Base-by-base conservation (phyloP, 2,113 vertebrate species). In the Mesocricetus auratus region DNA sequence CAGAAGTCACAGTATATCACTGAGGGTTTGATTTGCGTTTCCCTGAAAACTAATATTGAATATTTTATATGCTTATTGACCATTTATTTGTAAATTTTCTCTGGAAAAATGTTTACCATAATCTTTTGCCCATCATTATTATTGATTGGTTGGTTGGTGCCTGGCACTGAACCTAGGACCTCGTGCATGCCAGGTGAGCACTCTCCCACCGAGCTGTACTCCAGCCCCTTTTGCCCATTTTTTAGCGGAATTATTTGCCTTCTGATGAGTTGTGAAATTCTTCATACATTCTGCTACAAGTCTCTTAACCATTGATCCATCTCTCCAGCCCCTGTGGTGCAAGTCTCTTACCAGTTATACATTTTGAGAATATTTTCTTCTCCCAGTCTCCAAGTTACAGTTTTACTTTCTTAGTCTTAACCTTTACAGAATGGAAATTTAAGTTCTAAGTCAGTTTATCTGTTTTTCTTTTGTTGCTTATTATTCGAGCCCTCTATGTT, bases 181-280 rank as follows among this genome's bases (percentile, higher is more conserved):
- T 31, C 17, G 4, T 58, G 39, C 69, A 58, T 74, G 53, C 53
- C n/a, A 39, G n/a, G 9, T 26, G 24, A 62, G 81, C 24, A 42
- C n/a, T 62, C 24, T 42, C 58, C 39, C 58, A 62, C 22, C 16
- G 8, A 83, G 26, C 58, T 42, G 26, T n/a, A 19, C 26, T 39
- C n/a, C n/a, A 83, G 26, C n/a, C n/a, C n/a, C 58, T 19, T 91
- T 85, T 89, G 42, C 87, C 62, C 82, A 58, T 50, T 91, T 97
- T 68, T 66, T 64, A 71, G 47, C 71, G 39, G 31, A 85, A 86
- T 82, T 39, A 53, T 77, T 86, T 93, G 4, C 68, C 47, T 95
- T 94, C 53, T 66, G 74, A 58, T 89, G 77, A 94, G 12, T 60
- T 86, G 7, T 69, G 45, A 64, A 89, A 12, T 39, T 64, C 26